Base-by-base conservation (phyloP, 2,113 vertebrate species). In the Albula goreensis region DNA sequence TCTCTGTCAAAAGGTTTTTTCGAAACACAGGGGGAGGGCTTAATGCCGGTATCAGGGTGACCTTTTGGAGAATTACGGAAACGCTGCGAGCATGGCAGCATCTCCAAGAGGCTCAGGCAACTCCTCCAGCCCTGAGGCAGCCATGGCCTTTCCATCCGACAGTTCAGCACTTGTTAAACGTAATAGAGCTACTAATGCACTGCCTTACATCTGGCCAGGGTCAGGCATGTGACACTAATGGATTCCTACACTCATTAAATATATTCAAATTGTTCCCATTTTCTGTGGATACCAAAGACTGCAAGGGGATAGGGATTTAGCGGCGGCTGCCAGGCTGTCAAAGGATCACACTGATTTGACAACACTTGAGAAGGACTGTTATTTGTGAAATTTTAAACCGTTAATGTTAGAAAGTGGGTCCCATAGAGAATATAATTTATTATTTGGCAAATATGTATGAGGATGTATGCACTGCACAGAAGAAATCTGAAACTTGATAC, bases 161-260 rank as follows among this genome's bases (percentile, higher is more conserved):
- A 79, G 85, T 82, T 86, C 63, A 31, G 86, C 79, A 81, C 88
- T 89, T 91, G 88, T 89, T 87, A 88, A 88, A 89, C 83, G 86
- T 91, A 91, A 90, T 89, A 79, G 87, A 56, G 50, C 70, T 83
- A 49, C 86, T 89, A 90, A 91, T 90, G 84, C 87, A 52, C 48
- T 82, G 78, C 78, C 85, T 79, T 86, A 86, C 86, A 88, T 86
- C 90, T 86, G 84, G 82, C 81, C 57, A 17, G 70, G 88, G 89
- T 92, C 89, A 86, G 83, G 82, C 78, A 87, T 53, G 56, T 91
- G 88, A 89, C 90, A 88, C 79, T 91, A 89, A 91, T 90, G 86
- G 63, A 89, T 90, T 90, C 88, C 84, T 86, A 85, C 77, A 41
- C 91, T 90, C 82, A 86, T 88, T 89, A 81, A 90, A 84, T 87